A percentile compares a stretch with the other conserved stretches of the same genome.
These are phyloP conservation scores for Neodiprion virginianus DNA, from an alignment of 1,140 invertebrate species.

Conservation along the genomic window DNA sequence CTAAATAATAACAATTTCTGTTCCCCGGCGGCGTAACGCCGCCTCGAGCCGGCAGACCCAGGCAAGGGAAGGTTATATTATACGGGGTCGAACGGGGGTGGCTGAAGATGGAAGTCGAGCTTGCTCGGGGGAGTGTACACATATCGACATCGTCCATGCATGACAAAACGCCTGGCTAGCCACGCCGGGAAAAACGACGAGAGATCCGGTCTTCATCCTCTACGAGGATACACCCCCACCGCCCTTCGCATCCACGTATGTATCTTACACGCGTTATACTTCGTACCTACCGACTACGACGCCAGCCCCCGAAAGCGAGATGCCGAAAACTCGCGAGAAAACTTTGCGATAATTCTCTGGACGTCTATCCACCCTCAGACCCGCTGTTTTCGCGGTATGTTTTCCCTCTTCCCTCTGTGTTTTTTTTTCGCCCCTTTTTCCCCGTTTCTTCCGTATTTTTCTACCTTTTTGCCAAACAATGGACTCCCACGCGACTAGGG, in stretches of 20 bases:
- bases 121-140: conserved; percentile 41
- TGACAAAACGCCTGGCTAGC: conserved; percentile 58
- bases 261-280: conserved; percentile 28
- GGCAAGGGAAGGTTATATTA: not conserved
- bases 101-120: conserved; percentile 23
- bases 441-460: not conserved
- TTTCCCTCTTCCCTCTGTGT: not conserved
- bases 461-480: not conserved
- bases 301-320: conserved; percentile 29
- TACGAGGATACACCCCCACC: conserved; percentile 44
- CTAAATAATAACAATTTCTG: not conserved
- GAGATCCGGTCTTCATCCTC: conserved; percentile 30
- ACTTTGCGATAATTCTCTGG: conserved; percentile 39
- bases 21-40: not conserved
- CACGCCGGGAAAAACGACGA: conserved; percentile 57
- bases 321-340: conserved; percentile 53
- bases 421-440: not conserved
- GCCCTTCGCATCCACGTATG: conserved; percentile 26
- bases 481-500: not conserved
- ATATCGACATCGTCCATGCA: conserved; percentile 59
- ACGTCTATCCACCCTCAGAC: too few species aligned
- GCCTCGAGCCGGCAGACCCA: not conserved
- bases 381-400: not conserved
- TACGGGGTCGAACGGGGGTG: not conserved
- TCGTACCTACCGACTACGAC: conserved; percentile 15